A percentile compares a stretch with the other conserved stretches of the same genome.
phyloP scores from a whole-genome alignment of 2,113 vertebrate species.

The Craseonycteris thonglongyai region DNA sequence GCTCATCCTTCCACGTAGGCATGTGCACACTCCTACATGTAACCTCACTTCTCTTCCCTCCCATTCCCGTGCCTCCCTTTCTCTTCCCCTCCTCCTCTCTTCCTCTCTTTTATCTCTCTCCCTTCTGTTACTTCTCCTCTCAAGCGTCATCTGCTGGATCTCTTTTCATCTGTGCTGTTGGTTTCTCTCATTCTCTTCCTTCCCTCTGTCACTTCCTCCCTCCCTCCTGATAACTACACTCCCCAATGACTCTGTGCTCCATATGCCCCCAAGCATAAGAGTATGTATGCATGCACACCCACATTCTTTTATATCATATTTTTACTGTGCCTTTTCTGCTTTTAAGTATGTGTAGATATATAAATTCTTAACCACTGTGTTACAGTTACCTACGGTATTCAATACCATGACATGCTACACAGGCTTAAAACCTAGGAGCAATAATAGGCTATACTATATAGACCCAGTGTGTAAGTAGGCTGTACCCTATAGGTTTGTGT shows the following conservation, averaged over 20 bases:
- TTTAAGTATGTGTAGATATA: background rate
- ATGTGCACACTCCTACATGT: background rate
- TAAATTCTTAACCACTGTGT: background rate
- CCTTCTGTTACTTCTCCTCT: background rate
- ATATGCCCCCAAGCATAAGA: no score
- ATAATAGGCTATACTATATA: no score
- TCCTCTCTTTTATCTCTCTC: fast-evolving
- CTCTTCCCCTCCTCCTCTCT: background rate
- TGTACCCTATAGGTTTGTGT: background rate
- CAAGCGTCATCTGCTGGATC: background rate
- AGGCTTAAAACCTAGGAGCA: background rate
- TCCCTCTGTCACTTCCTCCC: background rate
- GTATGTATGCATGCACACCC: background rate
- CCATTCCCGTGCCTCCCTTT: background rate
- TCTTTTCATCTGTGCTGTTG: background rate
- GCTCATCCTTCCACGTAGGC: background rate
- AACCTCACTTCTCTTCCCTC: background rate
- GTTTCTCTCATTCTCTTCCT: background rate
- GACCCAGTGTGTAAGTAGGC: background rate
- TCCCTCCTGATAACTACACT: background rate
- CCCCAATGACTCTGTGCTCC: background rate
- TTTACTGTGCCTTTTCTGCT: background rate
- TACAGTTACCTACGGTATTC: background rate
- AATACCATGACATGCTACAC: background rate
- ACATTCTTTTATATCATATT: background rate